phyloP scores from a whole-genome alignment of 2,797 vertebrate genomes.

The Sylvia borin region DNA sequence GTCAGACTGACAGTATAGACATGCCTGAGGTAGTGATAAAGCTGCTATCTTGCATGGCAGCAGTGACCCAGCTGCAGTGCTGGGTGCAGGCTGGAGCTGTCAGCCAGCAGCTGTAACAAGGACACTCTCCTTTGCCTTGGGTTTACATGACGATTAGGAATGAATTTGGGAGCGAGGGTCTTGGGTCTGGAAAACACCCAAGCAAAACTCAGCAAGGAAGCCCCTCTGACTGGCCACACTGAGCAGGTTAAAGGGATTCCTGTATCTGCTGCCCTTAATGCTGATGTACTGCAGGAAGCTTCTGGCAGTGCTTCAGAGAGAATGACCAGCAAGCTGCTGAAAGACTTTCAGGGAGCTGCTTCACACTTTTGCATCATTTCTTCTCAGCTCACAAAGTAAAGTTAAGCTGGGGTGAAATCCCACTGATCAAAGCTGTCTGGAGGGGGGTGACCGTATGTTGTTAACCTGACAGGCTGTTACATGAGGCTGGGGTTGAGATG shows the following conservation, averaged over 20 bases:
- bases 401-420: neutral
- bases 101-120: neutral
- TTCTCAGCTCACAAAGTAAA: neutral
- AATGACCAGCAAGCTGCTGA: neutral
- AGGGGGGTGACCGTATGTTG: neutral
- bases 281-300: neutral
- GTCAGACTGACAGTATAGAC: neutral
- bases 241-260: neutral
- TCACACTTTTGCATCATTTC: accelerated
- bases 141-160: accelerated
- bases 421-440: neutral
- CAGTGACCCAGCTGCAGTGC: neutral
- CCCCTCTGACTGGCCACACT: neutral
- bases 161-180: neutral
- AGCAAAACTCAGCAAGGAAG: neutral
- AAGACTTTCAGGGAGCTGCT: neutral
- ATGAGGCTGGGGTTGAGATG: neutral
- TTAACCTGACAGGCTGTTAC: neutral
- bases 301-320: neutral
- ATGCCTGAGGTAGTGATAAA: neutral
- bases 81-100: neutral
- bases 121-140: neutral
- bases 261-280: neutral
- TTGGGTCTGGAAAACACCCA: neutral
- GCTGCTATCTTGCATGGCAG: neutral